Evolutionary conservation across 2,888 invertebrate species (phyloP).

Genomic region (Rugalucina vietnamica): DNA sequence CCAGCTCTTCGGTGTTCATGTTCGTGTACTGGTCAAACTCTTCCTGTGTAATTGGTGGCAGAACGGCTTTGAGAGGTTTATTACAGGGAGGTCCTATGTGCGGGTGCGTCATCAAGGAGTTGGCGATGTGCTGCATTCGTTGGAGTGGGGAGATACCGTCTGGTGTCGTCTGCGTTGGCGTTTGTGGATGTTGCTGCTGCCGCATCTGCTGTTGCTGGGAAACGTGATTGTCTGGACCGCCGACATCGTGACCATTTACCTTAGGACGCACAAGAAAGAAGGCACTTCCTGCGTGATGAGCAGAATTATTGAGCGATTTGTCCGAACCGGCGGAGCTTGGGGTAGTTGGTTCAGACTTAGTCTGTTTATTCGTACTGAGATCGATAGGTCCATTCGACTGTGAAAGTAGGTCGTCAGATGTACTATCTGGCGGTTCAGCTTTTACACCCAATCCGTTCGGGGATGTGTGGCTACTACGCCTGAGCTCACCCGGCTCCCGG

Average conservation of each 20-base stretch:
- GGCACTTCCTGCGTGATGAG: constrained; percentile 84
- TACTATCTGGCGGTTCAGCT: constrained; percentile 75
- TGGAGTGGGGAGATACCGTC: constrained; percentile 95
- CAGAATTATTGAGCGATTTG: constrained; percentile 76
- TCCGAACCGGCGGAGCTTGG: constrained; percentile 70
- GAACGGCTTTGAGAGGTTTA: constrained; percentile 96
- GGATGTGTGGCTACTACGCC: constrained; percentile 55
- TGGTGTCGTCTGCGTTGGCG: constrained; percentile 78
- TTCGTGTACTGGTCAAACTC: constrained; percentile 99
- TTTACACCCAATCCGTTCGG: constrained; percentile 68
- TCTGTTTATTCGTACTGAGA: constrained; percentile 73
- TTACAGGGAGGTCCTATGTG: constrained; percentile 86
- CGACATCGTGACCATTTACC: constrained; percentile 74
- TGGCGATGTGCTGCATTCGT: constrained; percentile 99
- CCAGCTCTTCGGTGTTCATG: constrained; percentile 99
- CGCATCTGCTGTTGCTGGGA: constrained; percentile 90
- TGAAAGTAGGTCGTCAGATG: constrained; percentile 69
- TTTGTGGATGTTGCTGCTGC: constrained; percentile 54
- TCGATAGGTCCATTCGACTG: constrained; percentile 77
- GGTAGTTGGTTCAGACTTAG: constrained; percentile 70
- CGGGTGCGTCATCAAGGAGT: constrained; percentile 91
- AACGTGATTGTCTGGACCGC: constrained; percentile 33
- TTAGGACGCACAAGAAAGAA: constrained; percentile 93
- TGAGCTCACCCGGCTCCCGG: constrained; percentile 63
- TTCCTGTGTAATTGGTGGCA: constrained; percentile 99